Evolutionary conservation across 2,113 vertebrate species (phyloP).

Genomic region (Stigmatopora argus): DNA sequence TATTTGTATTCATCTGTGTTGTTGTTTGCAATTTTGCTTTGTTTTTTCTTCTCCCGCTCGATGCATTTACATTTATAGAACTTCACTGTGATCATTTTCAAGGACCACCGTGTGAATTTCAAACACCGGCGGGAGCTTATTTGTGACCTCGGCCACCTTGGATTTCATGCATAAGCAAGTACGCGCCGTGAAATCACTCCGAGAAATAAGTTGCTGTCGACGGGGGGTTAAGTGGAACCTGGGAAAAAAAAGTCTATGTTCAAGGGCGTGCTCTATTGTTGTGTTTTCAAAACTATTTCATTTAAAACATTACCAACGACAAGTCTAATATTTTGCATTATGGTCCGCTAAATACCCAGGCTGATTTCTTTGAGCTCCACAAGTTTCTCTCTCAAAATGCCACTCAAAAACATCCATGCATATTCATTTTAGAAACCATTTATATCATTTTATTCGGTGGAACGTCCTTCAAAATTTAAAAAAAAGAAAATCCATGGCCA

Average conservation of each 20-base stretch:
- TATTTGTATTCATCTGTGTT: slow-evolving; percentile 16
- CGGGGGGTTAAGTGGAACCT: slow-evolving; percentile 30
- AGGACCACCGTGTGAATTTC: background rate
- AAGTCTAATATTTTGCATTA: background rate
- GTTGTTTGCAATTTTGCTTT: slow-evolving; percentile 14
- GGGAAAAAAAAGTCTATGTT: slow-evolving; percentile 50
- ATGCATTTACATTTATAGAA: background rate
- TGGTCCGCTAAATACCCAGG: background rate
- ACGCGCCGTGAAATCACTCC: background rate
- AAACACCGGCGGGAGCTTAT: background rate
- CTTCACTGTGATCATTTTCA: background rate
- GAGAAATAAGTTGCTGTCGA: slow-evolving; percentile 5
- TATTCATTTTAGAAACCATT: background rate
- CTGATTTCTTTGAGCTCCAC: background rate
- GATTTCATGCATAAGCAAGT: slow-evolving; percentile 20
- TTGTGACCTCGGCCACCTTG: background rate
- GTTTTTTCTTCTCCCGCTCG: background rate
- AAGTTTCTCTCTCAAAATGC: background rate
- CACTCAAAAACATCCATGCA: background rate
- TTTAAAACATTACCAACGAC: background rate
- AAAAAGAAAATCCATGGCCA: background rate
- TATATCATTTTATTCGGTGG: background rate
- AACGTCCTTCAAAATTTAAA: background rate
- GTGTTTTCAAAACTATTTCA: slow-evolving; percentile 7
- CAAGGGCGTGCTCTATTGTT: slow-evolving; percentile 37